Evolutionary conservation across 2,888 invertebrate genomes (phyloP).

Genomic region (Linnaemya tessellans): DNA sequence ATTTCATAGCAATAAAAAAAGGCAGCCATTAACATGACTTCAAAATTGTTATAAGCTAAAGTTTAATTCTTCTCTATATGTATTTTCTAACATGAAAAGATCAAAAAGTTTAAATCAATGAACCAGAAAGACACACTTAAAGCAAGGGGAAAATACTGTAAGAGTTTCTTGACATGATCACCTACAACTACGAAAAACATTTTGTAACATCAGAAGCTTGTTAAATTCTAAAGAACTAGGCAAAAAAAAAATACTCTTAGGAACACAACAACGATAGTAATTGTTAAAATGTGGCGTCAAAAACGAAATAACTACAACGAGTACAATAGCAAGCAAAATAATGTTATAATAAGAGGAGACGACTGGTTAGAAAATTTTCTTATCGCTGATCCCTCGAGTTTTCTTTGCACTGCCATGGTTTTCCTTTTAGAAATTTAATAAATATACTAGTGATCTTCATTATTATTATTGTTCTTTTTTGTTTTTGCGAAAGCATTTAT

Average conservation of each 20-base stretch:
- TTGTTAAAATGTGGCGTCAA: conserved; percentile 54
- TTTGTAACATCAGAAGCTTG: conserved; percentile 48
- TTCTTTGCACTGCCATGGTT: conserved; percentile 9
- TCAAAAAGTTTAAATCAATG: conserved; percentile 59
- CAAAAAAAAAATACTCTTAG: conserved; percentile 14
- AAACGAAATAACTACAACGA: conserved; percentile 28
- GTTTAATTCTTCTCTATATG: conserved; percentile 8
- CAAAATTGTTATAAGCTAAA: conserved; percentile 53
- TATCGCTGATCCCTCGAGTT: neutral
- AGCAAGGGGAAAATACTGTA: neutral
- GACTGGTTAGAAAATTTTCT: conserved; percentile 22
- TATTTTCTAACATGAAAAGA: conserved; percentile 26
- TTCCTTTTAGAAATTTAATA: conserved; percentile 49
- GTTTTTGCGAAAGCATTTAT: conserved; percentile 72
- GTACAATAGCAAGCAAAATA: neutral
- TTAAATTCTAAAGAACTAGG: conserved; percentile 22
- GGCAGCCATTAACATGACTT: conserved; percentile 57
- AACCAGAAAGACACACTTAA: conserved; percentile 59
- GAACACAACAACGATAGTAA: conserved; percentile 35
- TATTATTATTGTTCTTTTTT: conserved; percentile 31
- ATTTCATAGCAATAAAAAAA: conserved; percentile 22
- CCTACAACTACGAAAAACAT: conserved; percentile 40
- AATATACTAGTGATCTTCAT: conserved; percentile 48
- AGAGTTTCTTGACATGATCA: conserved; percentile 62
- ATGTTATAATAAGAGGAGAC: conserved; percentile 55